Conservation (phyloP, 2,888 invertebrate genomes). For the Phlogophora meticulosa region DNA sequence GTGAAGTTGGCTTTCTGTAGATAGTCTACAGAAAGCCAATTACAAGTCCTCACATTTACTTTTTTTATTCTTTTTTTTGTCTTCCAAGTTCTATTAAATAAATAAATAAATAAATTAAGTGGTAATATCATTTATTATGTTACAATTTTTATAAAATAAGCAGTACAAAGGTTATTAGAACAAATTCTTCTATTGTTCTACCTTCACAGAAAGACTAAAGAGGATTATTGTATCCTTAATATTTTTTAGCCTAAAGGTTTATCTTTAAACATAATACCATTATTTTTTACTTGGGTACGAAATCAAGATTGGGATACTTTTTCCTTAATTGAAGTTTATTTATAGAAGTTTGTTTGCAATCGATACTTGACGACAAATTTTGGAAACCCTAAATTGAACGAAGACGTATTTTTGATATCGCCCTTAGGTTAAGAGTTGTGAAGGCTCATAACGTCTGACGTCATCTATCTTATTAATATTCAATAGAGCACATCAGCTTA, state of each 20-base stretch:
- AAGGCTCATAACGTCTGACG: neutral
- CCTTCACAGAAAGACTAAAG: neutral
- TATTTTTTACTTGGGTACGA: neutral
- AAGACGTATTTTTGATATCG: neutral
- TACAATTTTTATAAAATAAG: too few species aligned
- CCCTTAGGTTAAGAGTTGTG: neutral
- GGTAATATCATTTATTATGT: too few species aligned
- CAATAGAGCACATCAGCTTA: neutral
- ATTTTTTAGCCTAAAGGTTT: neutral
- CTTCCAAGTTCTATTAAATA: too few species aligned
- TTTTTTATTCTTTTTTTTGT: too few species aligned
- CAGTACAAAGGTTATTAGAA: too few species aligned
- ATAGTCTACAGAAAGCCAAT: too few species aligned
- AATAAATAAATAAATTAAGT: too few species aligned
- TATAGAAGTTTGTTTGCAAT: neutral
- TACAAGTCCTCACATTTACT: too few species aligned
- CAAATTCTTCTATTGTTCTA: too few species aligned
- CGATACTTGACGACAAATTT: neutral
- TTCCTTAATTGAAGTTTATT: conserved; percentile 10
- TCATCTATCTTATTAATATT: neutral
- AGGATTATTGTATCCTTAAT: neutral
- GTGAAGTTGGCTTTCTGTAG: too few species aligned
- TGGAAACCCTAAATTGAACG: neutral
- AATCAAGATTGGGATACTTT: neutral
- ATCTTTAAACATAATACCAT: neutral